Base-by-base conservation (phyloP, 2,888 invertebrate species). In the Archips xylosteana region DNA sequence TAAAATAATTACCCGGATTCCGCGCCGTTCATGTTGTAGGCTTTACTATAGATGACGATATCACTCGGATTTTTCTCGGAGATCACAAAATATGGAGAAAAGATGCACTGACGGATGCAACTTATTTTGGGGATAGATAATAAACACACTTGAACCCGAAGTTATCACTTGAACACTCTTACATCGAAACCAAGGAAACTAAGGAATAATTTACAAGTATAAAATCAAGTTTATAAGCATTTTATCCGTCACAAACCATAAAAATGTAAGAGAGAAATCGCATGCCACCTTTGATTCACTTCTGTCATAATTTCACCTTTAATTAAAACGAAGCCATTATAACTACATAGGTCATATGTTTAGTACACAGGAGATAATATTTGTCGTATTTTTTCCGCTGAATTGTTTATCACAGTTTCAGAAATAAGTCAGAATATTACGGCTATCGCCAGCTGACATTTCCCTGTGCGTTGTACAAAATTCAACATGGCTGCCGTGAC, bases 1-100 rank as follows among this genome's bases (percentile, higher is more conserved):
- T 32, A 54, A n/a, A 36, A 74, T 65, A 61, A 80, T 96, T 96
- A 97, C 97, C 97, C 97, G 95, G 97, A 96, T 95, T 97, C 97
- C 83, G 97, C 96, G 91, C 96, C 96, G 95, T 97, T 97, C 97
- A 97, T 97, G 87, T 87, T 95, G 91, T 81, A 79, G 76, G 78
- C 78, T 84, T 85, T 78, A 77, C 49, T 23, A 62, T 47, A 75
- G 72, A 78, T 79, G 78, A 78, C 79, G 79, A 81, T 79, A 78
- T 76, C 78, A 75, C 75, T 76, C 82, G 85, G 83, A 83, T 83
- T 82, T 81, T 86, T 80, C 78, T 84, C 79, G 75, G 76, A 78
- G 81, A 81, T 78, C 82, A 82, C 83, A 78, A 85, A 80, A 82
- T 81, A 86, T 84, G 84, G 86, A 83, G 84, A 80, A 78, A 78